A percentile compares a stretch with the other conserved stretches of the same genome.
These are phyloP conservation scores for Aegithalos caudatus DNA, from an alignment of 2,113 vertebrate species.

Conservation along the genomic window DNA sequence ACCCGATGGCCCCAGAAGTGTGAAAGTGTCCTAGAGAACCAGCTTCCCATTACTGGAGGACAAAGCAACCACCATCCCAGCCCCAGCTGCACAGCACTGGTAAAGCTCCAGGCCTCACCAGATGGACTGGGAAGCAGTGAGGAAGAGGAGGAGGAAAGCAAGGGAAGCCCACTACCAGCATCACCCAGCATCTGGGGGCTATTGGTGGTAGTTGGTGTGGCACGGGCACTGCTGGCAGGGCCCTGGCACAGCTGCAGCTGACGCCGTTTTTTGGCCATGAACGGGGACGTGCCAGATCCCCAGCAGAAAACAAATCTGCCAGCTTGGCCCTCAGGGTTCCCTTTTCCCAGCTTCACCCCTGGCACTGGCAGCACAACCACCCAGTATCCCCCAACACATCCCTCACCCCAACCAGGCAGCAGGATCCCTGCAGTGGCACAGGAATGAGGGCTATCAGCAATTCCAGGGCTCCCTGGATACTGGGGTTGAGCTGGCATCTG, in stretches of 20 bases:
- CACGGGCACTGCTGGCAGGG: not conserved
- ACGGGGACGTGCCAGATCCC: not conserved
- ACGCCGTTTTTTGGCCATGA: fast-evolving
- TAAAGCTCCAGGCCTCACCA: not conserved
- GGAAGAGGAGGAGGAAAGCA: not conserved
- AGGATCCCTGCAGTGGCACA: not conserved
- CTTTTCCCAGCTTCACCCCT: not conserved
- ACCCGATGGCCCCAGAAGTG: fast-evolving
- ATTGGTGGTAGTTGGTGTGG: not conserved
- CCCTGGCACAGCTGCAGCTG: not conserved
- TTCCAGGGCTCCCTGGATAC: not conserved
- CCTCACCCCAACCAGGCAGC: not conserved
- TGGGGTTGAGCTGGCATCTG: not conserved
- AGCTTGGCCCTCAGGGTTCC: not conserved
- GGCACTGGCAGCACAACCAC: fast-evolving
- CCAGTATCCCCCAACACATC: not conserved
- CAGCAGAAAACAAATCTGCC: not conserved
- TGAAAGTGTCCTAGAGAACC: not conserved
- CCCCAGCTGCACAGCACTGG: not conserved
- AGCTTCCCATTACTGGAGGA: not conserved
- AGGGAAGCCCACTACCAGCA: not conserved
- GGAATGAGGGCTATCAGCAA: not conserved
- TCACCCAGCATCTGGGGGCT: not conserved
- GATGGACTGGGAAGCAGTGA: not conserved
- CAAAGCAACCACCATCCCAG: not conserved